phyloP scores from a whole-genome alignment of 2,113 vertebrate species.

The Camelus dromedarius region DNA sequence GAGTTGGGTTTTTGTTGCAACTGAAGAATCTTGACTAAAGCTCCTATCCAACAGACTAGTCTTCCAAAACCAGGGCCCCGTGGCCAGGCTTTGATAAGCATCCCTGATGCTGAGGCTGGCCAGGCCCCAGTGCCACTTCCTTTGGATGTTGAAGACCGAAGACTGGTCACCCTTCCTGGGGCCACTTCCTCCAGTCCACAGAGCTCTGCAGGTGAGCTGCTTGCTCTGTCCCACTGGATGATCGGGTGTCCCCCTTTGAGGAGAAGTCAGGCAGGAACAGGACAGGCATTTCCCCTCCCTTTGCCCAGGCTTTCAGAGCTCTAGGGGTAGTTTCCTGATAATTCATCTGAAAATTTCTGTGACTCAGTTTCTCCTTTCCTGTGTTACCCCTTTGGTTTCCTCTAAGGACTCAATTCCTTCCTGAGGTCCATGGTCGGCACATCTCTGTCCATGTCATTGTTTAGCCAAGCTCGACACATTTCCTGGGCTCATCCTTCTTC shows the following conservation, averaged over 20 bases:
- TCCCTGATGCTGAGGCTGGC: background rate
- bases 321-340: background rate
- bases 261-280: background rate
- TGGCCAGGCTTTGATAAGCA: background rate
- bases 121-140: background rate
- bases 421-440: rapidly evolving
- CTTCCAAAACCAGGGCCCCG: background rate
- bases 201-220: background rate
- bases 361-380: background rate
- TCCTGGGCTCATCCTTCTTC: background rate
- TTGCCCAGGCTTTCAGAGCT: background rate
- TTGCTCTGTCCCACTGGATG: rapidly evolving
- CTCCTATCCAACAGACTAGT: rapidly evolving
- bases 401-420: background rate
- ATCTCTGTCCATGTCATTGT: background rate
- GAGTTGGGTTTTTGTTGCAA: background rate
- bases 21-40: background rate
- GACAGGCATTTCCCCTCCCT: background rate
- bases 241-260: background rate
- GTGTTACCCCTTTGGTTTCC: background rate
- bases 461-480: background rate
- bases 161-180: background rate
- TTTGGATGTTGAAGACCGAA: background rate
- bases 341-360: background rate
- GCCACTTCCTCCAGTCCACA: background rate